Base-by-base conservation (phyloP, 1,140 invertebrate genomes). In the Melipona quadrifasciata region DNA sequence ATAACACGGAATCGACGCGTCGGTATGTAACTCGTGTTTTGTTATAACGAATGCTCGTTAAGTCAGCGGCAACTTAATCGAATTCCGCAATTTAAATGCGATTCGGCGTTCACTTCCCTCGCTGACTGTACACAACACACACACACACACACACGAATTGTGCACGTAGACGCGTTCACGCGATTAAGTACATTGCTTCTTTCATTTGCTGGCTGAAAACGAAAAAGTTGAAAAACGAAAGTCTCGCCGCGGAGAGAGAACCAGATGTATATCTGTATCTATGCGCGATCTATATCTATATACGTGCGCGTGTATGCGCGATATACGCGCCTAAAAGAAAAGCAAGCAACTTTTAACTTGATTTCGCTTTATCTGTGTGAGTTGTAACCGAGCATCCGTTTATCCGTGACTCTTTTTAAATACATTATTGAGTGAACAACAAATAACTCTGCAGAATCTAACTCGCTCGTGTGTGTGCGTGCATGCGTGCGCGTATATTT, bases 281-380 rank as follows among this genome's bases (percentile, higher is more conserved):
- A n/a, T 27, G 16, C 4, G 14, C 31, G 2, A 27, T 3, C 24
- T 61, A 61, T 10, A 19, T 10, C 61, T 47, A 5, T 8, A 5
- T 27, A 21, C 10, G 47, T 27, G 24, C 53, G 12, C 31, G 10
- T 64, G n/a, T 47, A 14, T 14, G 24, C 24, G 58, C 11, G 27
- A 67, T 67, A 68, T 68, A 58, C 73, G 55, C 16, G 34, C 47
- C 24, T 24, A 70, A 77, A 58, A 76, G 84, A 76, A 64, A 81
- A 67, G 61, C 53, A 87, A 80, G 74, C 79, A 71, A 39, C 24
- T 79, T 76, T 88, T 70, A 85, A 82, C 73, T 86, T 39, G 53
- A 88, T 88, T 89, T 70, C 75, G 78, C 65, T 88, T 88, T 86
- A 80, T 89, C 71, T 82, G 27, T 57, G 34, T 80, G 87, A 88